phyloP scores from a whole-genome alignment of 2,797 vertebrate species.

The Neosilurus hyrtlii region DNA sequence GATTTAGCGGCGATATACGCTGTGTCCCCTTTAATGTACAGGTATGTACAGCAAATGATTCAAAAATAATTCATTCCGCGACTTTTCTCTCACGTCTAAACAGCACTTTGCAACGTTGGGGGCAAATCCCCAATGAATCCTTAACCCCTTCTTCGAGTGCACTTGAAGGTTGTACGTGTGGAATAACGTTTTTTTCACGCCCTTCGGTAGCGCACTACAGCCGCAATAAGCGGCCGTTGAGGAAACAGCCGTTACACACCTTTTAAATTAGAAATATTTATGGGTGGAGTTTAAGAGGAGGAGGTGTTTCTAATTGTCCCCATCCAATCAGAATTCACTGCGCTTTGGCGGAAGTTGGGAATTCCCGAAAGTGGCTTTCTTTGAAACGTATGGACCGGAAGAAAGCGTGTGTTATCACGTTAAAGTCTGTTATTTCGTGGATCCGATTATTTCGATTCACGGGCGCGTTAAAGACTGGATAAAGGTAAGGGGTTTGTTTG shows the following conservation, averaged over 20 bases:
- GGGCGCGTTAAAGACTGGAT: not conserved
- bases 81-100: not conserved
- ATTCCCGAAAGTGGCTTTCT: slow-evolving; percentile 44
- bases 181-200: not conserved
- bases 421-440: not conserved
- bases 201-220: not conserved
- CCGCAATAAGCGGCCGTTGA: not conserved
- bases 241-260: not conserved
- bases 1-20: not conserved
- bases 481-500: slow-evolving; percentile 11
- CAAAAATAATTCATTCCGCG: not conserved
- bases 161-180: not conserved
- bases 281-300: not conserved
- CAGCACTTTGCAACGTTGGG: not conserved
- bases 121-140: not conserved
- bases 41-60: not conserved
- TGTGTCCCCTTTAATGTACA: not conserved
- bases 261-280: not conserved
- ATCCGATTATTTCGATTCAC: not conserved
- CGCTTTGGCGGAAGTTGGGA: slow-evolving; percentile 66
- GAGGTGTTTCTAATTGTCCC: not conserved
- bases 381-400: slow-evolving; percentile 41
- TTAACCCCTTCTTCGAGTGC: not conserved
- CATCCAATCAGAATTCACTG: slow-evolving; percentile 61
- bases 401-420: slow-evolving; percentile 52